Percentiles rank a stretch among this genome's conserved stretches.
Conservation (phyloP, 1,140 invertebrate genomes). For the Meloidogyne floridensis region DNA sequence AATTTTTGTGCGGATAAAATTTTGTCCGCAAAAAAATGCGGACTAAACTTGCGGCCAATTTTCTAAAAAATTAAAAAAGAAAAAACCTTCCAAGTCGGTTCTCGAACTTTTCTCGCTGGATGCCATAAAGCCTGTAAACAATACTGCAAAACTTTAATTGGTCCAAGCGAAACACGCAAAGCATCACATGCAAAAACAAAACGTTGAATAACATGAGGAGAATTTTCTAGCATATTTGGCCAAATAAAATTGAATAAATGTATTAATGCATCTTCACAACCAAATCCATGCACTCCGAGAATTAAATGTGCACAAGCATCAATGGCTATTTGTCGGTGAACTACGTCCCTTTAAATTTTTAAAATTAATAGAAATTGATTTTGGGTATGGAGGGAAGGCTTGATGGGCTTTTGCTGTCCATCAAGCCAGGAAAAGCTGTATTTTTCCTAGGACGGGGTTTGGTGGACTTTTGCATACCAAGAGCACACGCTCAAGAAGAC, state of each 20-base stretch:
- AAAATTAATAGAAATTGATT: slow-evolving; percentile 6
- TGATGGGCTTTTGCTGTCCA: too few species aligned
- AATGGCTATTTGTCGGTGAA: slow-evolving; percentile 97
- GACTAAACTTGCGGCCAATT: neutral
- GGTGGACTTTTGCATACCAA: too few species aligned
- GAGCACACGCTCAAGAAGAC: too few species aligned
- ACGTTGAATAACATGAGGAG: slow-evolving; percentile 97
- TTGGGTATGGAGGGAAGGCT: too few species aligned
- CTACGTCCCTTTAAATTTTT: slow-evolving; percentile 79
- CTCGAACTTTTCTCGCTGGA: slow-evolving; percentile 95
- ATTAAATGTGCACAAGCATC: slow-evolving; percentile 99
- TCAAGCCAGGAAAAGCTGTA: too few species aligned
- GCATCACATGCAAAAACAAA: slow-evolving; percentile 99
- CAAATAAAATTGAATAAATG: slow-evolving; percentile 98
- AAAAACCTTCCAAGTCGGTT: slow-evolving; percentile 92
- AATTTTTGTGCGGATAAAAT: too few species aligned
- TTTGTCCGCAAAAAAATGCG: too few species aligned
- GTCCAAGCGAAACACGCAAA: slow-evolving; percentile 88
- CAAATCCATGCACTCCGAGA: slow-evolving; percentile 95
- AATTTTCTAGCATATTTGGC: slow-evolving; percentile 99
- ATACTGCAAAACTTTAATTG: slow-evolving; percentile 75
- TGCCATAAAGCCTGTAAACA: slow-evolving; percentile 86
- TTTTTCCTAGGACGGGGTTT: too few species aligned
- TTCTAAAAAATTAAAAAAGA: neutral
- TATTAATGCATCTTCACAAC: slow-evolving; percentile 94